Percentiles rank a stretch among this genome's conserved stretches.
Conservation (phyloP, 2,113 vertebrate species). For the Pteropus alecto region DNA sequence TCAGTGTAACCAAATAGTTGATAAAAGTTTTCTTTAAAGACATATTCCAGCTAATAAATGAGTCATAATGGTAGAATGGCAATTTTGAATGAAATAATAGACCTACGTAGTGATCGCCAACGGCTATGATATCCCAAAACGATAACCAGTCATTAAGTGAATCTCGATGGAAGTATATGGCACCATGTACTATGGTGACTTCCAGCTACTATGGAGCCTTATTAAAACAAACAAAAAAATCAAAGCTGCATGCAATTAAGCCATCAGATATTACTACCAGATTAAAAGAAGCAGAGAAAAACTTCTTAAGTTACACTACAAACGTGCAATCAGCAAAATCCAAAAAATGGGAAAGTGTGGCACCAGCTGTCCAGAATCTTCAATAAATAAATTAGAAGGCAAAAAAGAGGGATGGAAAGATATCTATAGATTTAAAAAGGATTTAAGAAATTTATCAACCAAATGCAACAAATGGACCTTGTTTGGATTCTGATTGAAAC, state of each 20-base stretch:
- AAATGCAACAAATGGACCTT: neutral
- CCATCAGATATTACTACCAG: neutral
- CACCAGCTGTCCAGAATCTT: neutral
- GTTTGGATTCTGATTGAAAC: neutral
- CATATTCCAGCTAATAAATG: neutral
- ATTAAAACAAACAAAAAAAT: neutral
- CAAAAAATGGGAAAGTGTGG: neutral
- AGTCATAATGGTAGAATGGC: neutral
- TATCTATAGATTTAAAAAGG: neutral
- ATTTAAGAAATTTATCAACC: neutral
- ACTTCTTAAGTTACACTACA: neutral
- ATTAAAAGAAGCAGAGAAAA: neutral
- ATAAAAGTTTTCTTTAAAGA: neutral
- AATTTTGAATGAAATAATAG: neutral
- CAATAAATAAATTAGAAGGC: neutral
- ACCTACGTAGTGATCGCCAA: neutral
- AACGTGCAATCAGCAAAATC: neutral
- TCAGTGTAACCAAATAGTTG: neutral
- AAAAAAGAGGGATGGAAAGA: neutral
- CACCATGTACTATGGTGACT: neutral
- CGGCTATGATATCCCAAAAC: neutral
- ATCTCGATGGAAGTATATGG: neutral
- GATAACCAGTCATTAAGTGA: neutral
- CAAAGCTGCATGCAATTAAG: neutral
- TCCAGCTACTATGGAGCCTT: neutral